A percentile compares a stretch with the other conserved stretches of the same genome.
Conservation (phyloP, 64 coral and sea anemone genomes). For the Montipora sp. region DNA sequence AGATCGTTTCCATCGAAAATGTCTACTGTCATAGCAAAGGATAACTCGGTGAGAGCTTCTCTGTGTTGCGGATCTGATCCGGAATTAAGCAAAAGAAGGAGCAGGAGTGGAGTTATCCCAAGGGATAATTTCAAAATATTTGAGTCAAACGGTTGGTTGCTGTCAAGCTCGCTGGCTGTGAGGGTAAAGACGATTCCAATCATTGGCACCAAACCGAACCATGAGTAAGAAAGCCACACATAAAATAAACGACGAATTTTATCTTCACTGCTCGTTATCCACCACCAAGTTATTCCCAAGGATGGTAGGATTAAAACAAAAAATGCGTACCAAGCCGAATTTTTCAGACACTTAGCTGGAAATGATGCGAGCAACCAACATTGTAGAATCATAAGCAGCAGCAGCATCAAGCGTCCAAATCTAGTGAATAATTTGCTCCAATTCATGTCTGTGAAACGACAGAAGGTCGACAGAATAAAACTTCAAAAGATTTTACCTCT, state of each 20-base stretch:
- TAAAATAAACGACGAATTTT: neutral
- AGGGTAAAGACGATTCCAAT: neutral
- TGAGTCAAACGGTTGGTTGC: neutral
- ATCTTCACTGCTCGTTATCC: slow-evolving; percentile 3
- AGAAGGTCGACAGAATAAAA: neutral
- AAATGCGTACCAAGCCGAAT: neutral
- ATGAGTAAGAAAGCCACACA: neutral
- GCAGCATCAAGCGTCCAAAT: neutral
- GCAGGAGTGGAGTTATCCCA: neutral
- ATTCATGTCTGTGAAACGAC: neutral
- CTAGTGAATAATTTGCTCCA: neutral
- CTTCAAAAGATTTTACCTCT: neutral
- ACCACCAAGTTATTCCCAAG: neutral
- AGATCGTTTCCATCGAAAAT: neutral
- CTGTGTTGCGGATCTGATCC: neutral
- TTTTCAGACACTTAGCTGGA: neutral
- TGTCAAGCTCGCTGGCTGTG: neutral
- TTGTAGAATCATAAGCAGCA: neutral
- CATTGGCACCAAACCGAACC: slow-evolving; percentile 8
- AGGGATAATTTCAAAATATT: neutral
- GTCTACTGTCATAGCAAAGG: neutral
- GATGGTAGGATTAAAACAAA: neutral
- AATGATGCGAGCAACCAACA: neutral
- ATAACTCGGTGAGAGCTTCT: neutral
- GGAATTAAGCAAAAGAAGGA: neutral